A percentile compares a stretch with the other conserved stretches of the same genome.
These are phyloP conservation scores for Drosophila mayaguana DNA, from an alignment of 2,888 invertebrate genomes.

Conservation along the genomic window DNA sequence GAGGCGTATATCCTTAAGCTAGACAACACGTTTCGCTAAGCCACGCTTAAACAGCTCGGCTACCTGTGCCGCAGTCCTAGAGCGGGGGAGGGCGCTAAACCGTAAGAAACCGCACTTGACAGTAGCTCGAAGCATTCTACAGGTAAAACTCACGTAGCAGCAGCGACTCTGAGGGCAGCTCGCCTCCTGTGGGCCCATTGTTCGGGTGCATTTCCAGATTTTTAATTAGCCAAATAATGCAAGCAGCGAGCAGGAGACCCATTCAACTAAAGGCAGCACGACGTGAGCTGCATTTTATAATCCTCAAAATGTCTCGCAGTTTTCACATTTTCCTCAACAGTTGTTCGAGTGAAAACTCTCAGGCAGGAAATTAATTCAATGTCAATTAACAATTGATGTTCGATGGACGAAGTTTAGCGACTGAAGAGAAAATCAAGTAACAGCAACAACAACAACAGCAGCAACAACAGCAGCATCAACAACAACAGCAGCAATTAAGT, in stretches of 20 bases:
- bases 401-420: slow-evolving; percentile 44
- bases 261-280: slow-evolving; percentile 7
- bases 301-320: slow-evolving; percentile 20
- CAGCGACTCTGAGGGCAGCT: slow-evolving; percentile 9
- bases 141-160: slow-evolving; percentile 55
- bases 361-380: slow-evolving; percentile 69
- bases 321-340: not conserved
- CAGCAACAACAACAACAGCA: slow-evolving; percentile 6
- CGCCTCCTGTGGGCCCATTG: slow-evolving; percentile 41
- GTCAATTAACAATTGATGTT: slow-evolving; percentile 54
- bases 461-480: not conserved
- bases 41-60: slow-evolving; percentile 11
- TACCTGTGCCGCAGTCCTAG: slow-evolving; percentile 31
- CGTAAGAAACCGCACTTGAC: slow-evolving; percentile 68
- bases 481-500: slow-evolving; percentile 38
- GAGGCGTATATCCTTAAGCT: slow-evolving; percentile 56
- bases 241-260: slow-evolving; percentile 20
- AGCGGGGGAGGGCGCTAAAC: slow-evolving; percentile 51
- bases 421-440: slow-evolving; percentile 47
- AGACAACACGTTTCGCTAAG: slow-evolving; percentile 50
- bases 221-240: slow-evolving; percentile 70
- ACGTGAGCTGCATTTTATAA: slow-evolving; percentile 60
- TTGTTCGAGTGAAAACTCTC: slow-evolving; percentile 8
- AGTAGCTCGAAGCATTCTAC: slow-evolving; percentile 36
- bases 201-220: slow-evolving; percentile 72